Conservation (phyloP, 2,113 vertebrate species). For the Cynopterus brachyotis region DNA sequence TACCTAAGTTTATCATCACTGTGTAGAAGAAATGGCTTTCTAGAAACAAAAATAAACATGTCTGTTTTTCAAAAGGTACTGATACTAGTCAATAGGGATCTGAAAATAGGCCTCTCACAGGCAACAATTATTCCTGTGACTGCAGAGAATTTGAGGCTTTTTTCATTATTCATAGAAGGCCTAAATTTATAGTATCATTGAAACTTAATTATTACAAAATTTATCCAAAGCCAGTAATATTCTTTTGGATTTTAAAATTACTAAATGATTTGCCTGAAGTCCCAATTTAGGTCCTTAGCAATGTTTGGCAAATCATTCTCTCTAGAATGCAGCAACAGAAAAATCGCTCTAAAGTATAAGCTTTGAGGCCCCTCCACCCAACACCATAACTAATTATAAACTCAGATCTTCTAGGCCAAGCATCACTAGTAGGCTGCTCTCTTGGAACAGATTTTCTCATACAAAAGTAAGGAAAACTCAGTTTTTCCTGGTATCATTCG, state of each 20-base stretch:
- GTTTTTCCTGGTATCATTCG: not conserved
- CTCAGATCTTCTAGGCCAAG: not conserved
- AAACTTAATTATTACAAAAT: not conserved
- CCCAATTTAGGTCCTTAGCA: not conserved
- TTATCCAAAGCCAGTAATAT: not conserved
- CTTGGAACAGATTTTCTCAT: not conserved
- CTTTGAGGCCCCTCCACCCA: too few species aligned
- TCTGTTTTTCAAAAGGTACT: not conserved
- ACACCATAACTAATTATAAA: not conserved
- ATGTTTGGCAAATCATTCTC: not conserved
- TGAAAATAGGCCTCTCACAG: not conserved
- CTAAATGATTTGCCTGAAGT: not conserved
- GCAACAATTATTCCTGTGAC: not conserved
- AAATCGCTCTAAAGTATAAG: not conserved
- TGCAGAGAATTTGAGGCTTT: not conserved
- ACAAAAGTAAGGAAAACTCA: not conserved
- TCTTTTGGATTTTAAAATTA: constrained; percentile 25
- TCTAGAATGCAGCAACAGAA: not conserved
- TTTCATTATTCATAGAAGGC: not conserved
- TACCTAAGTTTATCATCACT: not conserved
- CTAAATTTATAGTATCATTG: not conserved
- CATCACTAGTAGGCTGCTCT: not conserved
- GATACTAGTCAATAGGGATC: not conserved
- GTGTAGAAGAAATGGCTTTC: not conserved
- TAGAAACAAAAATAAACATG: constrained; percentile 24